Conservation (phyloP, 2,113 vertebrate genomes). For the Camelus bactrianus region DNA sequence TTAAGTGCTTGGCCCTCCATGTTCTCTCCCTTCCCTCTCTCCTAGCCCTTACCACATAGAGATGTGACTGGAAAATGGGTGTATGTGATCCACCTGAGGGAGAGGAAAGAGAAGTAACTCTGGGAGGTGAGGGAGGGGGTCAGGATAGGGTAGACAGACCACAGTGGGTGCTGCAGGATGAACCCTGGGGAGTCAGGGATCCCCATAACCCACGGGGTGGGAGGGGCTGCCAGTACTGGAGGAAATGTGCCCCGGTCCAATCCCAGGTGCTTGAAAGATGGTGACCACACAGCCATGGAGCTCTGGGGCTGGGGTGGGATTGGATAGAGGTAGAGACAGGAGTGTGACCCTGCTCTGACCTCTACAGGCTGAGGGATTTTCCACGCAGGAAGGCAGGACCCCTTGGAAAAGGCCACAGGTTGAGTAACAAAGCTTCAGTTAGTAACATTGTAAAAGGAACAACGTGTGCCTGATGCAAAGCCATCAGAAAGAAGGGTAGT, state of each 20-base stretch:
- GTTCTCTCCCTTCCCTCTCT: background rate
- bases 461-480: background rate
- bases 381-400: background rate
- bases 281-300: accelerated
- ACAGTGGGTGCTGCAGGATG: background rate
- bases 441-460: background rate
- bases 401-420: background rate
- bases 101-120: background rate
- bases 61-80: background rate
- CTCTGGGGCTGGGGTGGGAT: background rate
- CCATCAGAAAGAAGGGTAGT: background rate
- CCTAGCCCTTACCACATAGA: background rate
- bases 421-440: background rate
- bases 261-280: background rate
- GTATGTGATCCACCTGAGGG: background rate
- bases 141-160: background rate
- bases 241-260: background rate
- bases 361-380: background rate
- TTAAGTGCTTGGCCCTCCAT: background rate
- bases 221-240: background rate
- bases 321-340: background rate
- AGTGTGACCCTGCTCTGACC: too few relatives aligned
- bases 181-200: background rate
- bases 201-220: accelerated
- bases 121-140: background rate